A percentile compares a stretch with the other conserved stretches of the same genome.
These are phyloP conservation scores for Maccullochella peelii DNA, from an alignment of 2,113 vertebrate species.

Conservation along the genomic window DNA sequence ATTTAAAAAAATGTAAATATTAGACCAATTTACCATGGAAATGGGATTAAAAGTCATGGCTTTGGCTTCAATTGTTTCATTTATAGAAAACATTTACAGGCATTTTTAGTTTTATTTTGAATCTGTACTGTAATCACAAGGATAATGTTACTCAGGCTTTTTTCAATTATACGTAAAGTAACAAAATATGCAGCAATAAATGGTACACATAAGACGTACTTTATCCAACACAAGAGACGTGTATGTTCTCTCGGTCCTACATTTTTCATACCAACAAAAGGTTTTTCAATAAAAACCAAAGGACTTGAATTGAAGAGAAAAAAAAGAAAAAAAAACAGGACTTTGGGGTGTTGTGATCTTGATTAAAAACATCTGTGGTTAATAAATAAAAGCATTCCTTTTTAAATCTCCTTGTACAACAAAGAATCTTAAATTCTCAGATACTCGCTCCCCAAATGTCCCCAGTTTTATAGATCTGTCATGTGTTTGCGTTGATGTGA, in stretches of 20 bases:
- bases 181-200: constrained; percentile 35
- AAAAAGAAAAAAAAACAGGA: neutral
- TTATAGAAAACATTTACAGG: neutral
- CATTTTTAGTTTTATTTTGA: constrained; percentile 20
- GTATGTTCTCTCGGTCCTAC: neutral
- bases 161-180: constrained; percentile 2
- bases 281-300: neutral
- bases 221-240: neutral
- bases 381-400: neutral
- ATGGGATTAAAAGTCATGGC: neutral
- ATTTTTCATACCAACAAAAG: neutral
- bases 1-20: neutral
- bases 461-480: constrained; percentile 52
- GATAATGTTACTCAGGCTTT: neutral
- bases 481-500: constrained; percentile 83
- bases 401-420: neutral
- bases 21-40: neutral
- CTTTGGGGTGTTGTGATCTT: neutral
- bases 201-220: constrained; percentile 13
- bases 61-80: constrained; percentile 11
- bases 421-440: constrained; percentile 1
- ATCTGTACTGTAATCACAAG: constrained; percentile 15
- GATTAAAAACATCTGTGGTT: neutral
- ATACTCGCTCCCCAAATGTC: neutral
- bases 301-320: neutral